Evolutionary conservation across 2,797 vertebrate genomes (phyloP), one percentile per base, ranked within the genome.

Genomic region (Neostethus bicornis): DNA sequence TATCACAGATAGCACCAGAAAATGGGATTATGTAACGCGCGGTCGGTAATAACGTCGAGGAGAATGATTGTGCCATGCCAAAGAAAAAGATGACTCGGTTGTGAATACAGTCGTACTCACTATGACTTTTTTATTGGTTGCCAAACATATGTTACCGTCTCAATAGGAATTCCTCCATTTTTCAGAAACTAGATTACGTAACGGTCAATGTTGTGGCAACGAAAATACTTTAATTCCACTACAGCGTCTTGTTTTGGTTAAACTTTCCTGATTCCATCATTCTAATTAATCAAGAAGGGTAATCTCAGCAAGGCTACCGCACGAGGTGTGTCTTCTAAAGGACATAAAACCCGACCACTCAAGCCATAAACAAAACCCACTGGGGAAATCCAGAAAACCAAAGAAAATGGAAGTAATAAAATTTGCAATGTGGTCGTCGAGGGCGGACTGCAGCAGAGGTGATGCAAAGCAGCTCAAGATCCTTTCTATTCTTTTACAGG

Each of bases 381-480:
- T 21, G 28, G 67, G 73, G 56, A 72, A 75, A 66, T 81, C 65
- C 62, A 72, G 74, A 84, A 80, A 85, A 81, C 73, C 83, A 80
- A 74, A 70, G 61, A 71, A 85, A 84, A 80, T 80, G 59, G 76
- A 86, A 65, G 83, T 65, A 82, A 79, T 81, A 82, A 81, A 79
- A 77, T 55, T 13, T 58, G 58, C 45, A 9, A 28, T 47, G 49
- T 3, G 19, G 13, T 19, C 39, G 66, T 17, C 49, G 28, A 12
- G 50, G 59, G 28, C 0, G 26, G 61, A 68, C 64, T 75, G 62
- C 14, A n/a, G 57, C 63, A 64, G 43, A 62, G 46, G 65, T 49
- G 72, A 66, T 61, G 61, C 48, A 71, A 69, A 76, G 51, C 25
- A 53, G 39, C 57, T 66, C 4, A 28, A 54, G 56, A 39, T 38